These are phyloP conservation scores for Bathynomus jamesi DNA, from an alignment of 1,140 invertebrate genomes.

Conservation along the genomic window DNA sequence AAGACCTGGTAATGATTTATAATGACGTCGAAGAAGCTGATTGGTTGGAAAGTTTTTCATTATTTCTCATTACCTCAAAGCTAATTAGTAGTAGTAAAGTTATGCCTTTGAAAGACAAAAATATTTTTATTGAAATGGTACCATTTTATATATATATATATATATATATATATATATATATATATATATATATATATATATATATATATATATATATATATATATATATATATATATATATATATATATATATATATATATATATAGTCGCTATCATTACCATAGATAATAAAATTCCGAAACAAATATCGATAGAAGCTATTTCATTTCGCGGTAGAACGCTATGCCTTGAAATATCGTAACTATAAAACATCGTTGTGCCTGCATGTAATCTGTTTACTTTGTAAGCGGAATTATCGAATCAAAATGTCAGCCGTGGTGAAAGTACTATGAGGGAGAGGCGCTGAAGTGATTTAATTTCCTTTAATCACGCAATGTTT, in stretches of 20 bases:
- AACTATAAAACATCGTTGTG: too few relatives aligned
- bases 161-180: conserved; percentile 6
- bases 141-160: neutral
- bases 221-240: conserved; percentile 6
- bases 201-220: conserved; percentile 4
- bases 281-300: neutral
- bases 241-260: conserved; percentile 2
- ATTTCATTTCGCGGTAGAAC: too few relatives aligned
- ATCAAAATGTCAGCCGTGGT: too few relatives aligned
- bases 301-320: too few relatives aligned
- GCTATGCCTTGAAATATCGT: too few relatives aligned
- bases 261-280: neutral
- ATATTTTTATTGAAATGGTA: conserved; percentile 1
- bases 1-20: neutral
- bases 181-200: conserved; percentile 11
- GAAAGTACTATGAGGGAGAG: too few relatives aligned
- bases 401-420: too few relatives aligned
- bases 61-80: neutral
- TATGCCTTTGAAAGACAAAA: conserved; percentile 1
- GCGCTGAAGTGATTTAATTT: too few relatives aligned
- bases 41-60: neutral
- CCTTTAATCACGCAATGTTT: too few relatives aligned
- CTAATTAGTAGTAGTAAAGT: neutral
- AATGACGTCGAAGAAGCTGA: neutral
- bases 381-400: too few relatives aligned